Conservation (phyloP, 1,140 invertebrate genomes). For the Drosophila cardini region DNA sequence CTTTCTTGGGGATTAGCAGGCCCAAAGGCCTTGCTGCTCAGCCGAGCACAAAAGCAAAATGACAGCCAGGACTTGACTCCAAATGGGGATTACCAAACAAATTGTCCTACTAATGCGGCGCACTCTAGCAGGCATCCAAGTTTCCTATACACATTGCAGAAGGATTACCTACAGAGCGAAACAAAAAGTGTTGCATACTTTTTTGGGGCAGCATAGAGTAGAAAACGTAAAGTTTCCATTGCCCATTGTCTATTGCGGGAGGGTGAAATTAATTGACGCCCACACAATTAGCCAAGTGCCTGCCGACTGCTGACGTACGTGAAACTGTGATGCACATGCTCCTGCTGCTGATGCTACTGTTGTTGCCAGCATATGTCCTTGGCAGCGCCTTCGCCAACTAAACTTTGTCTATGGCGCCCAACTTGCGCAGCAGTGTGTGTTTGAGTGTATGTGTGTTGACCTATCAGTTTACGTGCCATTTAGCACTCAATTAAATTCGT, state of each 20-base stretch:
- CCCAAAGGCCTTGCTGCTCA: constrained; percentile 55
- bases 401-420: constrained; percentile 55
- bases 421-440: constrained; percentile 13
- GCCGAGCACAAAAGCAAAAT: constrained; percentile 56
- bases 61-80: constrained; percentile 48
- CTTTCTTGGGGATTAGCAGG: constrained; percentile 64
- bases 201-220: constrained; percentile 5
- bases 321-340: constrained; percentile 66
- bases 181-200: constrained; percentile 44
- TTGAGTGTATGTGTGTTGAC: constrained; percentile 60
- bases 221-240: constrained; percentile 39
- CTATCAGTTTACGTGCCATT: constrained; percentile 84
- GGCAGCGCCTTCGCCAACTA: constrained; percentile 58
- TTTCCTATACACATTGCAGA: neutral
- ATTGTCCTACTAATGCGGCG: constrained; percentile 75
- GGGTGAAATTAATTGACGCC: constrained; percentile 57
- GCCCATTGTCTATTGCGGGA: constrained; percentile 19
- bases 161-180: neutral
- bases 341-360: neutral
- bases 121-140: constrained; percentile 12
- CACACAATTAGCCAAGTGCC: constrained; percentile 59
- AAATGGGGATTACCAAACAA: constrained; percentile 75
- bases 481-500: constrained; percentile 84
- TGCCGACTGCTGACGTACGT: constrained; percentile 41
- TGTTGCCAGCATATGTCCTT: constrained; percentile 54